phyloP scores from a whole-genome alignment of 1,140 invertebrate species.

The Linepithema humile region DNA sequence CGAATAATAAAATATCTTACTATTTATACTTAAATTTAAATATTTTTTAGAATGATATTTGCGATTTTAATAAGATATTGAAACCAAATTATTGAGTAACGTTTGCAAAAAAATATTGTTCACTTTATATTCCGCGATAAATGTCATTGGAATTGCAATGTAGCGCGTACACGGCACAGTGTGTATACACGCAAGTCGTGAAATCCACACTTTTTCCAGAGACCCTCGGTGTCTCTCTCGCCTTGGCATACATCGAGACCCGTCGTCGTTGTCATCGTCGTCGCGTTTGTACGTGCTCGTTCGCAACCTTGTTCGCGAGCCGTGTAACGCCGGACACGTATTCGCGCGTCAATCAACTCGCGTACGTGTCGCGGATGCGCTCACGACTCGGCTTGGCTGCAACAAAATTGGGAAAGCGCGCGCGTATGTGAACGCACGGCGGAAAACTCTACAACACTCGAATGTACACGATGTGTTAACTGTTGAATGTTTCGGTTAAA shows the following conservation, averaged over 20 bases:
- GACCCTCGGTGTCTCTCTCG: conserved; percentile 42
- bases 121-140: not conserved
- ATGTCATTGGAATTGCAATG: not conserved
- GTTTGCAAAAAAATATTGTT: not conserved
- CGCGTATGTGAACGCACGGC: not conserved
- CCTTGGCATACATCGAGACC: conserved; percentile 68
- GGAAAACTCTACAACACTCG: conserved; percentile 7
- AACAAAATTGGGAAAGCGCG: conserved; percentile 27
- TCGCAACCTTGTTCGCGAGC: conserved; percentile 50
- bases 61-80: not conserved
- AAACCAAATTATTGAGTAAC: not conserved
- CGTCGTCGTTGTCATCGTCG: conserved; percentile 33
- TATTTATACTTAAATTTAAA: not conserved
- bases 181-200: not conserved
- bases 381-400: conserved; percentile 6
- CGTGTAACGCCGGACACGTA: conserved; percentile 42
- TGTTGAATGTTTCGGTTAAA: conserved; percentile 15
- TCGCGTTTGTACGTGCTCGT: conserved; percentile 34
- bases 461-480: not conserved
- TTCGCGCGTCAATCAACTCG: conserved; percentile 51
- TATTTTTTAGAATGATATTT: not conserved
- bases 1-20: not conserved
- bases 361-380: conserved; percentile 45
- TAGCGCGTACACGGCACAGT: not conserved
- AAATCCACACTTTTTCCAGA: conserved; percentile 43